Evolutionary conservation across 2,797 vertebrate genomes (phyloP), one percentile per base, ranked within the genome.

Genomic region (Loris lydekkerianus): DNA sequence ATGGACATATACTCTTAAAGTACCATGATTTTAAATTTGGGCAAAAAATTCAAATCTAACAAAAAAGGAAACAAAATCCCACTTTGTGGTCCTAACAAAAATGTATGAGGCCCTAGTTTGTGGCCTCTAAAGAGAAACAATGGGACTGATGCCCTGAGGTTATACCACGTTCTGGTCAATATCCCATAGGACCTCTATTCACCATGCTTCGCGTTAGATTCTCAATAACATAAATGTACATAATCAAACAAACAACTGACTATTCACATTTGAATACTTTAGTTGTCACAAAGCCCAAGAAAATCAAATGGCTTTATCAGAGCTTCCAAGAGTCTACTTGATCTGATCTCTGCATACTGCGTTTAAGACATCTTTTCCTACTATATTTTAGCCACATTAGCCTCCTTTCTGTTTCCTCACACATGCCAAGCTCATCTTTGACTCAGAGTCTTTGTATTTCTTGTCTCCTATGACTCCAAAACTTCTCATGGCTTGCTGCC

Each of bases 1-100:
- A 96, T 91, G 82, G 90, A 96, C 94, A 93, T 29, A 94, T 0
- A 77, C 3, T 75, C 29, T 29, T 61, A 60, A 4, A 63, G 49
- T 46, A 56, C 34, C 27, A n/a, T 31, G 27, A 73, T 63, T 96
- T 96, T 46, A 87, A 97, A 91, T 86, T 72, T 78, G 49, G 85
- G 67, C 65, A 69, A 83, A 92, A 87, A 40, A 63, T 58, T 89
- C 10, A n/a, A 63, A 84, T 89, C 25, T 49, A 75, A 43, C 78
- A 83, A 76, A 77, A 46, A 89, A 95, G 76, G 81, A 67, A 86
- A 84, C 34, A 83, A 86, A 83, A 56, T 10, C 4, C 10, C 17
- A 60, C 72, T 91, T 73, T 73, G 56, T 96, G 56, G 25, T 83
- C 31, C 43, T 78, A 63, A 91, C 29, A 93, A 77, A 93, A 86